These are phyloP conservation scores for Sarcoramphus papa DNA, from an alignment of 2,797 vertebrate species.

Conservation along the genomic window DNA sequence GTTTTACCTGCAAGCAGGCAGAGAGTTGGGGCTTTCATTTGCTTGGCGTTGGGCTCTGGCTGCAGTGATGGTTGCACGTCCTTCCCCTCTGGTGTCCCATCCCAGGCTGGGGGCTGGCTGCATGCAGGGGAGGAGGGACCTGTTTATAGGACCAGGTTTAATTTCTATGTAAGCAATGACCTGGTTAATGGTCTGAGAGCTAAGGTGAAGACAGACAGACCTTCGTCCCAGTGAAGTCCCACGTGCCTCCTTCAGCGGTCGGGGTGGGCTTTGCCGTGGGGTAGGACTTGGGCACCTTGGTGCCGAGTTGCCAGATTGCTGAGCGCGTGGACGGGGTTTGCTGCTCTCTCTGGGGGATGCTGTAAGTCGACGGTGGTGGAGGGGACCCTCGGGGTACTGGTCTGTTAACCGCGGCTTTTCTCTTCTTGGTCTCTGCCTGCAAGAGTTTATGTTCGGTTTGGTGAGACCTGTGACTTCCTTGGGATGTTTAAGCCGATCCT, in stretches of 20 bases:
- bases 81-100: not conserved
- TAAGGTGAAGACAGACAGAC: not conserved
- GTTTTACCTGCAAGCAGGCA: not conserved
- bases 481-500: rapidly evolving
- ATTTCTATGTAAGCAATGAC: not conserved
- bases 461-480: rapidly evolving
- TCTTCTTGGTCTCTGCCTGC: not conserved
- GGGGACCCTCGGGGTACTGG: not conserved
- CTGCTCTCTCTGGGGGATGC: not conserved
- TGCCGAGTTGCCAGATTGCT: rapidly evolving
- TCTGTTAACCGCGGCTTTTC: rapidly evolving
- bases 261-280: not conserved
- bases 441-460: rapidly evolving
- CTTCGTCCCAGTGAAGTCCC: not conserved
- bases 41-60: not conserved
- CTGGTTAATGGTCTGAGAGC: not conserved
- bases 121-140: not conserved
- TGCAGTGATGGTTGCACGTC: rapidly evolving
- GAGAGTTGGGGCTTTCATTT: not conserved
- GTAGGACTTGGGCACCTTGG: rapidly evolving
- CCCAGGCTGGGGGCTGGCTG: not conserved
- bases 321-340: rapidly evolving
- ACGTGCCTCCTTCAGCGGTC: rapidly evolving
- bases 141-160: rapidly evolving
- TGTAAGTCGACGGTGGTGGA: rapidly evolving